Percentiles rank a stretch among this genome's conserved stretches.
Evolutionary conservation across 1,140 invertebrate species (phyloP).

Genomic region (Drosophila murphyi): DNA sequence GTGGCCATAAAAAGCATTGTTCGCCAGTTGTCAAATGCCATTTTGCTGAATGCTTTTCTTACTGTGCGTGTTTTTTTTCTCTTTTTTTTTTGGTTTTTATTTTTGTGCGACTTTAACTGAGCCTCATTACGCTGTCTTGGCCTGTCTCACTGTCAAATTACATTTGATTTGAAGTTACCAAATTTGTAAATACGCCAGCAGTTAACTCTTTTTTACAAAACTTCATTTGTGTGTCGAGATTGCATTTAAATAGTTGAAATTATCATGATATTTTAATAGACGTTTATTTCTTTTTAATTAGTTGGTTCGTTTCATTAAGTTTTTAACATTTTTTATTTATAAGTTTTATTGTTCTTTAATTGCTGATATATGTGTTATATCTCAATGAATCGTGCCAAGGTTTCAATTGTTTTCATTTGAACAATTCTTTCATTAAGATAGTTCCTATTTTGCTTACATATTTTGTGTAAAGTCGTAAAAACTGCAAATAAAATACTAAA

Average conservation of each 20-base stretch:
- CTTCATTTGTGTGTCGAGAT: conserved; percentile 5
- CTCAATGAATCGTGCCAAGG: neutral
- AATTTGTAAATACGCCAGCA: conserved; percentile 61
- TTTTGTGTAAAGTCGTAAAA: too few species aligned
- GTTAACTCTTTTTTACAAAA: neutral
- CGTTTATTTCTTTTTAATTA: conserved; percentile 19
- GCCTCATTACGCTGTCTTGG: conserved; percentile 60
- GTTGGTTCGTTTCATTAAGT: neutral
- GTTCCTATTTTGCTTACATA: too few species aligned
- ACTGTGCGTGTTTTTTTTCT: conserved; percentile 1
- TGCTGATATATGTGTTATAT: conserved; percentile 4
- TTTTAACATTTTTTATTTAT: neutral
- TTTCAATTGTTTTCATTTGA: too few species aligned
- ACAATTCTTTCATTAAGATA: too few species aligned
- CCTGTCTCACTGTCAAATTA: conserved; percentile 66
- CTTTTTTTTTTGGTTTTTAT: conserved; percentile 26
- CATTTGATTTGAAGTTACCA: conserved; percentile 72
- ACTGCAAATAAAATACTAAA: too few species aligned
- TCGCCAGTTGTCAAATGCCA: conserved; percentile 65
- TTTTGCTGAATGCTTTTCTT: conserved; percentile 45
- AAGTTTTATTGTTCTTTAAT: conserved; percentile 28
- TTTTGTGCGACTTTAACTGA: conserved; percentile 26
- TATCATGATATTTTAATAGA: conserved; percentile 28
- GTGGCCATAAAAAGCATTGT: conserved; percentile 78
- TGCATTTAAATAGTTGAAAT: conserved; percentile 28